A percentile compares a stretch with the other conserved stretches of the same genome.
Conservation (phyloP, 2,113 vertebrate species). For the Pachypanchax playfairii region DNA sequence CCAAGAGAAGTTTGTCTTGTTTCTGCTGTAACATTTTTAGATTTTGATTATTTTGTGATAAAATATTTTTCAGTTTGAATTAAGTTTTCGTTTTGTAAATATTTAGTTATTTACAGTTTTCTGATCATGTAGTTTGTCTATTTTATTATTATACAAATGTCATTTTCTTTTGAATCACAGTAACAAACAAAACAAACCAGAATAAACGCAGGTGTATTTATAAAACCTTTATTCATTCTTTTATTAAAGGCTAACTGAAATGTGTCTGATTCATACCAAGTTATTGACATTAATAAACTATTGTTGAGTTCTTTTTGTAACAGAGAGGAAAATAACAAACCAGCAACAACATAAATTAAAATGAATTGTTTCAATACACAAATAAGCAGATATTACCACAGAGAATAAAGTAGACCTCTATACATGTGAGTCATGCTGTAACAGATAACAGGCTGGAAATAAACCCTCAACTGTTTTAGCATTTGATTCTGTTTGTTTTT, state of each 20-base stretch:
- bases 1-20: too few relatives aligned
- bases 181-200: slow-evolving; percentile 17
- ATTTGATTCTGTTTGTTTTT: neutral
- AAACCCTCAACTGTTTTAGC: neutral
- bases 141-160: too few relatives aligned
- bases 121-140: too few relatives aligned
- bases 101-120: too few relatives aligned
- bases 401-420: slow-evolving; percentile 69
- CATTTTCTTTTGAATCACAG: neutral
- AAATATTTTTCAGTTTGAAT: too few relatives aligned
- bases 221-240: slow-evolving; percentile 72
- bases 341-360: slow-evolving; percentile 72
- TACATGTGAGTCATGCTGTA: slow-evolving; percentile 66
- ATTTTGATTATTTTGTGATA: too few relatives aligned
- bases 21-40: too few relatives aligned
- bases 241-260: slow-evolving; percentile 74
- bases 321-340: slow-evolving; percentile 59
- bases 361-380: slow-evolving; percentile 65
- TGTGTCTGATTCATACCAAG: slow-evolving; percentile 70
- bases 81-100: too few relatives aligned
- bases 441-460: slow-evolving; percentile 30
- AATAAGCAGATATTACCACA: slow-evolving; percentile 62
- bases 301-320: slow-evolving; percentile 54
- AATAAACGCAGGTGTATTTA: slow-evolving; percentile 38
- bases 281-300: slow-evolving; percentile 59